Evolutionary conservation across 2,113 vertebrate genomes (phyloP).

Genomic region (Leuciscus idus): DNA sequence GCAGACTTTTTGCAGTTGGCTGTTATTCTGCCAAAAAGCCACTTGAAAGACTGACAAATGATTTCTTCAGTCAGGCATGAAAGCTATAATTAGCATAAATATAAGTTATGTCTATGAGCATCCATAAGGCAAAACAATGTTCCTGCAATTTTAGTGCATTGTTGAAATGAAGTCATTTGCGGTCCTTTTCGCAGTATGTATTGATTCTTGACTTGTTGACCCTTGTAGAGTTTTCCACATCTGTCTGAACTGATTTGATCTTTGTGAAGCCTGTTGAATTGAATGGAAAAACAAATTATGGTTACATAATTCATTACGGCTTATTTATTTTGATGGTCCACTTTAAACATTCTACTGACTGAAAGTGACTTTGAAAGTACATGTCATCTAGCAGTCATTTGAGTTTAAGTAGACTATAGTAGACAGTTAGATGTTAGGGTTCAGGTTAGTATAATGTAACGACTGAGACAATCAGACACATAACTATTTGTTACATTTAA

Average conservation of each 20-base stretch:
- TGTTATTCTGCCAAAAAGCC: conserved; percentile 10
- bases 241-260: neutral
- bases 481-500: too few relatives aligned
- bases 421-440: too few relatives aligned
- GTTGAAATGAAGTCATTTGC: neutral
- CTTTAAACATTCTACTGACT: too few relatives aligned
- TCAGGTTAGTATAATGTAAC: too few relatives aligned
- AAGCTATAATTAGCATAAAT: conserved; percentile 38
- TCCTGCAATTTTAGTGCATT: neutral
- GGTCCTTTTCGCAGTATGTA: neutral
- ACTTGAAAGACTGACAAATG: conserved; percentile 18
- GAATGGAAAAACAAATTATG: neutral
- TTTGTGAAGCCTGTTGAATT: neutral
- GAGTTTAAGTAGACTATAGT: too few relatives aligned
- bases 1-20: conserved; percentile 22
- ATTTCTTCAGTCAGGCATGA: conserved; percentile 20
- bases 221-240: neutral
- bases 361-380: too few relatives aligned
- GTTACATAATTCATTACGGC: too few relatives aligned
- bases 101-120: conserved; percentile 14
- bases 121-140: neutral
- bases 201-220: conserved; percentile 24
- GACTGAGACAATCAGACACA: too few relatives aligned
- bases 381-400: too few relatives aligned
- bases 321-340: too few relatives aligned